Evolutionary conservation across 2,888 invertebrate species (phyloP).

Genomic region (Agrotis ipsilon): DNA sequence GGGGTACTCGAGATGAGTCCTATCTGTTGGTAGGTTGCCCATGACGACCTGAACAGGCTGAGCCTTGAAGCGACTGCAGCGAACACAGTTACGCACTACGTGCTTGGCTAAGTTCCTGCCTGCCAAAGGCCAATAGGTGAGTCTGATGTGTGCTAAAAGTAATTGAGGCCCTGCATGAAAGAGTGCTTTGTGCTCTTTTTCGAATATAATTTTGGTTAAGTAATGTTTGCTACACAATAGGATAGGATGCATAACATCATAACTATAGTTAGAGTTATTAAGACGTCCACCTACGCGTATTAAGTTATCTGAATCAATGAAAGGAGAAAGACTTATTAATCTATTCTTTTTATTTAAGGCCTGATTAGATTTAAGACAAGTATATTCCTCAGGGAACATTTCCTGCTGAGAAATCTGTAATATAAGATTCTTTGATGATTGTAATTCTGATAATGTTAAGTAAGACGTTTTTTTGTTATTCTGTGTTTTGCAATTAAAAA

Average conservation of each 20-base stretch:
- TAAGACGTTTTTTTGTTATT: neutral
- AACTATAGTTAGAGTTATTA: slow-evolving; percentile 1
- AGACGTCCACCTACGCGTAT: no score
- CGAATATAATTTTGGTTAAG: no score
- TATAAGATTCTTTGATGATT: neutral
- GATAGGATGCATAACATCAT: neutral
- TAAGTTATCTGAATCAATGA: no score
- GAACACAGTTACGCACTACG: neutral
- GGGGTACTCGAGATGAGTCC: slow-evolving; percentile 1
- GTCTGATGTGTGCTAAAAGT: no score
- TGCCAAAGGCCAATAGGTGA: neutral
- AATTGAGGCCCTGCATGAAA: no score
- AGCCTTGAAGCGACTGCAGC: no score
- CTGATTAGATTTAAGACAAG: neutral
- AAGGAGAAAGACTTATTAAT: slow-evolving; percentile 1
- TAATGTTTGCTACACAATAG: no score
- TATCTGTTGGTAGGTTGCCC: slow-evolving; percentile 1
- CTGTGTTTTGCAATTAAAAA: neutral
- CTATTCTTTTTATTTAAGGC: slow-evolving; percentile 9
- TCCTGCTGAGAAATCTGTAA: slow-evolving; percentile 23
- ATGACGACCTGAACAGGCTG: neutral
- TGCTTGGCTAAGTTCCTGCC: slow-evolving; percentile 3
- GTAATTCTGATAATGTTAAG: slow-evolving; percentile 9
- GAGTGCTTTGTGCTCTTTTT: no score
- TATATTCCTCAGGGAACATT: slow-evolving; percentile 35